Evolutionary conservation across 2,113 vertebrate species (phyloP), one percentile per base, ranked within the genome.

Genomic region (Leptocoma aspasia): DNA sequence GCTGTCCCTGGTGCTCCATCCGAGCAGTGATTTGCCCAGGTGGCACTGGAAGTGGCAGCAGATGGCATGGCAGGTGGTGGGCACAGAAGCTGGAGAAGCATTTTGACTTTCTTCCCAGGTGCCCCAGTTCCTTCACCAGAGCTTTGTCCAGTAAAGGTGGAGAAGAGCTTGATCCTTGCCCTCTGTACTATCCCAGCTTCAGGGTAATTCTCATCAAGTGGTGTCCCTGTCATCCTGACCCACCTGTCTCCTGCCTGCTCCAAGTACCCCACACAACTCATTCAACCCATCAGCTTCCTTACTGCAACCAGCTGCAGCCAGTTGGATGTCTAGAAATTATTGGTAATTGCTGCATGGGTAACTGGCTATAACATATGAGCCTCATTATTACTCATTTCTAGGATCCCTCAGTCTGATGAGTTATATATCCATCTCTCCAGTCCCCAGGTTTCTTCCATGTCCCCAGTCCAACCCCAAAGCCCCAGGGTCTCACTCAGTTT

Each of bases 31-130:
- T 80, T 89, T 59, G 59, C 89, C 81, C 95, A 96, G 95, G 96
- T 95, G 94, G 96, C 52, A 30, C 45, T 70, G 91, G 92, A 41
- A 80, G 83, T 69, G 86, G 71, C 71, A 72, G 92, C 95, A 96
- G 92, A 96, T 96, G 95, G 95, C 72, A 49, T 45, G 82, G 89
- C 96, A 96, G 95, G 94, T 95, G 95, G 88, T 71, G 33, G 91
- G 63, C 82, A 85, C 52, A 84, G 70, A 79, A 91, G 33, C 1
- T 94, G 78, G 63, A 85, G 83, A 85, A 78, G 13, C 22, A 45
- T 61, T 93, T 81, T 86, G 20, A 69, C 78, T 89, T 53, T 75
- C 49, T 71, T 89, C 92, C 23, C 44, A 41, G 57, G 44, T 91
- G 91, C 26, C 82, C 88, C 82, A 90, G 50, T 89, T 95, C 80